Conservation (phyloP, 2,888 invertebrate species). For the Salticus scenicus region DNA sequence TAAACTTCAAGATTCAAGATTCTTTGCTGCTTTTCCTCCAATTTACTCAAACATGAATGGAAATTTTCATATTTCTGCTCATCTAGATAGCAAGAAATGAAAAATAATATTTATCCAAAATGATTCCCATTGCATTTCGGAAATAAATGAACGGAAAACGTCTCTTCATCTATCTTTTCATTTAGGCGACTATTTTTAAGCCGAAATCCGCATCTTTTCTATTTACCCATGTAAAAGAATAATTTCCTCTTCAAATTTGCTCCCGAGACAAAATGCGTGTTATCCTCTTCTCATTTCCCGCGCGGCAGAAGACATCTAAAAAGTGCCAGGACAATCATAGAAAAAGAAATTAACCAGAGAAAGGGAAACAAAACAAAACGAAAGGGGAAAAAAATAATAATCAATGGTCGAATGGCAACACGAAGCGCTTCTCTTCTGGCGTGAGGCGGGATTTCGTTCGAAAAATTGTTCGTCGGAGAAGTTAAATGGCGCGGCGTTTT, state of each 20-base stretch:
- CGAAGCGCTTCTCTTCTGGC: constrained; percentile 26
- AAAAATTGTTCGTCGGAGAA: constrained; percentile 62
- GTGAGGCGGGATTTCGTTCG: constrained; percentile 51
- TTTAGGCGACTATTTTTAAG: neutral
- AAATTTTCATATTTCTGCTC: neutral
- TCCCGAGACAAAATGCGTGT: constrained; percentile 34
- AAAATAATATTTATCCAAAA: neutral
- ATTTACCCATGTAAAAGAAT: constrained; percentile 23
- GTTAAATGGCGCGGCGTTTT: constrained; percentile 61
- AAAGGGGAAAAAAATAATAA: constrained; percentile 38
- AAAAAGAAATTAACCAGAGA: constrained; percentile 18
- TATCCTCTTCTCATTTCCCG: constrained; percentile 18
- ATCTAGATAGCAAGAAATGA: neutral
- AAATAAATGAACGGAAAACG: neutral
- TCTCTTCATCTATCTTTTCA: neutral
- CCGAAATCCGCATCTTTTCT: neutral
- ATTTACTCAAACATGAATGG: neutral
- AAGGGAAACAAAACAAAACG: neutral
- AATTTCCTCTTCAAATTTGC: constrained; percentile 60
- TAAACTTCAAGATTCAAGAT: too few species aligned
- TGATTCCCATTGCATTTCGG: neutral
- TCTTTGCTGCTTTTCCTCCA: too few species aligned
- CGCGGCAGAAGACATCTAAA: constrained; percentile 13
- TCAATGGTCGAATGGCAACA: constrained; percentile 48
- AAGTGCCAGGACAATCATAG: neutral